These are phyloP conservation scores for Philonicus albiceps DNA, from an alignment of 2,888 invertebrate genomes.

Conservation along the genomic window DNA sequence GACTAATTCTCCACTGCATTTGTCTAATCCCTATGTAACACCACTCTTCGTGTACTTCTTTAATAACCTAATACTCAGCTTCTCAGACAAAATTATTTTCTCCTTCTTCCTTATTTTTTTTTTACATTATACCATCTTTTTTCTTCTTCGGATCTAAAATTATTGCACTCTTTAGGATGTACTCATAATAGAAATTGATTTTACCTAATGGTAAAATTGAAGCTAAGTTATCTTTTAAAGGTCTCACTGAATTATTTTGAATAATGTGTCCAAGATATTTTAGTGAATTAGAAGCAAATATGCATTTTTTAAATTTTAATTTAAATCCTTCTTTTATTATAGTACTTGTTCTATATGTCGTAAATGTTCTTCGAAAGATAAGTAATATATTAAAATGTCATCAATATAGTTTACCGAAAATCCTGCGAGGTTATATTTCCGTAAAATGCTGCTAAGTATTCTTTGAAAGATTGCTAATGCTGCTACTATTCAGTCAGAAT, in stretches of 20 bases:
- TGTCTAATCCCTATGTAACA: conserved; percentile 48
- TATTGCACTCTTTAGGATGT: conserved; percentile 45
- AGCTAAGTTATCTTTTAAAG: conserved; percentile 8
- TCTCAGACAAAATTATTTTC: conserved; percentile 16
- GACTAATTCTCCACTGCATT: conserved; percentile 46
- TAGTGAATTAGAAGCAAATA: conserved; percentile 33
- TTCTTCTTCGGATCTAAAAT: conserved; percentile 47
- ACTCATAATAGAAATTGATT: conserved; percentile 47
- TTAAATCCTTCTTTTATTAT: conserved; percentile 48
- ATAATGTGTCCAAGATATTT: conserved; percentile 50
- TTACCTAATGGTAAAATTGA: conserved; percentile 46
- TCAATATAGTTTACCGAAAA: conserved; percentile 50
- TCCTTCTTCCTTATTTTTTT: conserved; percentile 43
- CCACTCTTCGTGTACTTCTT: conserved; percentile 44
- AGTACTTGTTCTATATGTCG: too few species aligned
- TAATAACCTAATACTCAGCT: conserved; percentile 43
- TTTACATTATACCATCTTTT: too few species aligned
- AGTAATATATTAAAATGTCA: conserved; percentile 49
- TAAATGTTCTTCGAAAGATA: conserved; percentile 27
- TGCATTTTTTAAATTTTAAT: conserved; percentile 48
- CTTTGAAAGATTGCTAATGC: conserved; percentile 49
- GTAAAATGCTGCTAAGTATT: conserved; percentile 49
- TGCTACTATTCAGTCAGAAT: conserved; percentile 49
- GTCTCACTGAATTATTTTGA: conserved; percentile 46
- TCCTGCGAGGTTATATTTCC: conserved; percentile 48